Conservation (phyloP, 2,797 vertebrate genomes). For the Clarias laeviceps region DNA sequence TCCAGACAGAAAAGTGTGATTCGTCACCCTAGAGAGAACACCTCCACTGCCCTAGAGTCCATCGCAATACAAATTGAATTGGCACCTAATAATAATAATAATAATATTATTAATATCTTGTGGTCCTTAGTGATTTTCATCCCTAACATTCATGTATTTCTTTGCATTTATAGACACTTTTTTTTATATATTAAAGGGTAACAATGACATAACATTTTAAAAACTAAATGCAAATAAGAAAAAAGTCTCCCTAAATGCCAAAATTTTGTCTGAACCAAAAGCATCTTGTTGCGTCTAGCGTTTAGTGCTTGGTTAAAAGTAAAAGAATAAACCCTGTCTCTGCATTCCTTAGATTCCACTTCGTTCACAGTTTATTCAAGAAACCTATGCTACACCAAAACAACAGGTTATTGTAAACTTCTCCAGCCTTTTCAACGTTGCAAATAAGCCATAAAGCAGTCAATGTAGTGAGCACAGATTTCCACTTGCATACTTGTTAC, state of each 20-base stretch:
- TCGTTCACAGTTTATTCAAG: background rate
- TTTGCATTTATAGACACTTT: background rate
- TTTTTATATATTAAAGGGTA: background rate
- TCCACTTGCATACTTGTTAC: background rate
- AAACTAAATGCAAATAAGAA: background rate
- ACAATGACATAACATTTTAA: background rate
- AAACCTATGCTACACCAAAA: background rate
- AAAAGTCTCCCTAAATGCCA: background rate
- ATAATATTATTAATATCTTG: too few species aligned
- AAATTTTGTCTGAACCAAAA: background rate
- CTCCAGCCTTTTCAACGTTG: background rate
- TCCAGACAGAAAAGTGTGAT: too few species aligned
- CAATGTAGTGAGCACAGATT: background rate
- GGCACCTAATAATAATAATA: too few species aligned
- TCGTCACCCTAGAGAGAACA: too few species aligned
- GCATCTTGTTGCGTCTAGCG: background rate
- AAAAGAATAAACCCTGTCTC: background rate
- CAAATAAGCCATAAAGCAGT: background rate
- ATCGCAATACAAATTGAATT: too few species aligned
- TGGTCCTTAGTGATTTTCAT: too few species aligned
- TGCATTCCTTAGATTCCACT: background rate
- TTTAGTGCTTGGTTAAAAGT: background rate
- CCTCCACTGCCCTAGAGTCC: too few species aligned
- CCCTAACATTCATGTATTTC: background rate
- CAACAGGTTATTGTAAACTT: background rate